Conservation (phyloP, 2,113 vertebrate genomes). For the Eupsittula cactorum region DNA sequence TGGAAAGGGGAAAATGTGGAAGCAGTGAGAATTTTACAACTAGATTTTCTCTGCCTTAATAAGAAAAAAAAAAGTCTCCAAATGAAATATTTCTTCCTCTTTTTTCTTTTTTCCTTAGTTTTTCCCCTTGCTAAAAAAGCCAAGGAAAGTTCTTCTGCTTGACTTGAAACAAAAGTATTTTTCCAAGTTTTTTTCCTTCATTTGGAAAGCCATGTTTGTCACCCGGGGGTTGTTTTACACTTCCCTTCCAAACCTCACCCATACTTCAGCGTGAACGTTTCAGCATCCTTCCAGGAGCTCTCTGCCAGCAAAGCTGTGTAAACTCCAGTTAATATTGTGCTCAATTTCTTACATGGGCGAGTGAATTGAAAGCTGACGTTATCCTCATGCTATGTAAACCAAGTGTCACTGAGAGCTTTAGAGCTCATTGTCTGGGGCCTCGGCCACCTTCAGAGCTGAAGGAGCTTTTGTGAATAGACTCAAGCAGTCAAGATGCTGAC, state of each 20-base stretch:
- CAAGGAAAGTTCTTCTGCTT: not conserved
- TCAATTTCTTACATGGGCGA: not conserved
- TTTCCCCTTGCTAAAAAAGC: not conserved
- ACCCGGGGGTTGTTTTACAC: not conserved
- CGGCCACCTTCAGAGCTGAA: accelerated
- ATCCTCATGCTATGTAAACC: conserved; percentile 27
- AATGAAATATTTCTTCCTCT: not conserved
- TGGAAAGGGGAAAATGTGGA: not conserved
- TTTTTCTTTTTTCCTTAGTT: accelerated
- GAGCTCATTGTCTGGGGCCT: not conserved
- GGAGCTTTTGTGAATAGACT: conserved; percentile 12
- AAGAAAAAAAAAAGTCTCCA: not conserved
- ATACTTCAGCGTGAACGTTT: accelerated
- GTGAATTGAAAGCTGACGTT: not conserved
- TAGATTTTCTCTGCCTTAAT: not conserved
- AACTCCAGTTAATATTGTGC: not conserved
- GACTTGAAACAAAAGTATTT: conserved; percentile 38
- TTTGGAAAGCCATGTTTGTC: not conserved
- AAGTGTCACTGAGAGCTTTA: conserved; percentile 23
- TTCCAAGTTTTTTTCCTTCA: not conserved
- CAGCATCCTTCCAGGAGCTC: conserved; percentile 12
- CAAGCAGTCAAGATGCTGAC: not conserved
- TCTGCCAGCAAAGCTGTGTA: conserved; percentile 52
- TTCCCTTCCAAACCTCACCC: conserved; percentile 29
- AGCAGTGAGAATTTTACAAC: not conserved